These are phyloP conservation scores for Setipinna tenuifilis DNA, from an alignment of 2,797 vertebrate genomes.

Conservation along the genomic window DNA sequence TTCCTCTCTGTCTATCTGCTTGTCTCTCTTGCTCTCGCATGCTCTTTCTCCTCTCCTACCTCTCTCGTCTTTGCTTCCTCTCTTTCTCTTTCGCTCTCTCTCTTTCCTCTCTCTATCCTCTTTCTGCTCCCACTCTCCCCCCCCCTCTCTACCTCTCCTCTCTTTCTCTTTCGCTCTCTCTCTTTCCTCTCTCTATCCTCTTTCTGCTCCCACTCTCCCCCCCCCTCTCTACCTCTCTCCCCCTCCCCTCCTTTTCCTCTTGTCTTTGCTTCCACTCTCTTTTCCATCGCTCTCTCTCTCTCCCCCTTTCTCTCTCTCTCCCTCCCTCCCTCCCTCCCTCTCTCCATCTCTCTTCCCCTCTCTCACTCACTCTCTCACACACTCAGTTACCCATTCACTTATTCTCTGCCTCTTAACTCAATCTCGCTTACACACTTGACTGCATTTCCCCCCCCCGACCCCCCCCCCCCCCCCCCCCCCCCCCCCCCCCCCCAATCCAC, in stretches of 20 bases:
- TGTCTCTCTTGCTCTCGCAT: not conserved
- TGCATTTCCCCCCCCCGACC: not conserved
- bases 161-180: not conserved
- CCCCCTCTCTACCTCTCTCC: too few relatives aligned
- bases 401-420: conserved; percentile 10
- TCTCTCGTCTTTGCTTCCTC: too few relatives aligned
- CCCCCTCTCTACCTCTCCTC: not conserved
- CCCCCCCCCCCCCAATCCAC: not conserved
- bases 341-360: not conserved
- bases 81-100: not conserved
- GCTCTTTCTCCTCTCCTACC: too few relatives aligned
- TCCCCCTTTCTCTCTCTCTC: not conserved
- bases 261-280: too few relatives aligned
- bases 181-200: too few relatives aligned
- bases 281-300: not conserved
- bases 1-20: not conserved
- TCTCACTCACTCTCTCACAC: too few relatives aligned
- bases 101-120: not conserved
- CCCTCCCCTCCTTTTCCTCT: too few relatives aligned
- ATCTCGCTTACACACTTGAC: conserved; percentile 7
- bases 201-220: not conserved
- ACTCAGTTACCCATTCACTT: not conserved
- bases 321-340: not conserved
- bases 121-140: too few relatives aligned
- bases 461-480: not conserved